Percentiles rank a stretch among this genome's conserved stretches.
phyloP scores from a whole-genome alignment of 2,797 vertebrate genomes.

The Lerista edwardsae region DNA sequence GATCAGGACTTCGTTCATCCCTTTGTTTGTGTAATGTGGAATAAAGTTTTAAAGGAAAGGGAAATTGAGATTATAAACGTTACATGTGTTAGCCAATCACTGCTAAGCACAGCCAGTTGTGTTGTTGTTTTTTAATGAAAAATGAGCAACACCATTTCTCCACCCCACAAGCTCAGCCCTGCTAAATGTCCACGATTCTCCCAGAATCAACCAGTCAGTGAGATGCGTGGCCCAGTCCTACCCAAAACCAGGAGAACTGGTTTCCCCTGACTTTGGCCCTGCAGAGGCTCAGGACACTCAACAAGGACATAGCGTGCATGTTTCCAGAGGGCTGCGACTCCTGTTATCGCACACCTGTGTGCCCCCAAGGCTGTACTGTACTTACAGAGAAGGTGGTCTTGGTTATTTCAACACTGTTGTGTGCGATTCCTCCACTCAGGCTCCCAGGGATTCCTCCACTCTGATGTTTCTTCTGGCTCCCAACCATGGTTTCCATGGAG shows the following conservation, averaged over 20 bases:
- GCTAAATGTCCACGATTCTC: background rate
- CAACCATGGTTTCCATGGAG: conserved; percentile 98
- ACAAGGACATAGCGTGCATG: background rate
- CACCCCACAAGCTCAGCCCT: too few species aligned
- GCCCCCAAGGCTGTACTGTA: accelerated
- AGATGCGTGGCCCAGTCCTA: background rate
- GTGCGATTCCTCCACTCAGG: conserved; percentile 89
- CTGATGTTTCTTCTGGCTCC: conserved; percentile 89
- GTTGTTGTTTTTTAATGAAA: too few species aligned
- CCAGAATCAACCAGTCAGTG: background rate
- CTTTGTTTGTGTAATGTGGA: too few species aligned
- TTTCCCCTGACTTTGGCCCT: background rate
- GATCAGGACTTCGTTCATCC: too few species aligned
- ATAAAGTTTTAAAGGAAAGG: too few species aligned
- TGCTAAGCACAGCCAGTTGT: too few species aligned
- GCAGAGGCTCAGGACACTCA: too few species aligned
- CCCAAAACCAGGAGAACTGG: background rate
- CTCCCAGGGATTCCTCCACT: conserved; percentile 87
- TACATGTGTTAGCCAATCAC: too few species aligned
- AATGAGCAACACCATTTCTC: too few species aligned
- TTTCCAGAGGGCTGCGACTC: background rate
- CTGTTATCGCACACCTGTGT: background rate
- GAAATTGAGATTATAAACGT: too few species aligned
- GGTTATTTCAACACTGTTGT: conserved; percentile 89
- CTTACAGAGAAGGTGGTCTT: conserved; percentile 97